phyloP scores from a whole-genome alignment of 2,113 vertebrate genomes.

The Carassius gibelio region DNA sequence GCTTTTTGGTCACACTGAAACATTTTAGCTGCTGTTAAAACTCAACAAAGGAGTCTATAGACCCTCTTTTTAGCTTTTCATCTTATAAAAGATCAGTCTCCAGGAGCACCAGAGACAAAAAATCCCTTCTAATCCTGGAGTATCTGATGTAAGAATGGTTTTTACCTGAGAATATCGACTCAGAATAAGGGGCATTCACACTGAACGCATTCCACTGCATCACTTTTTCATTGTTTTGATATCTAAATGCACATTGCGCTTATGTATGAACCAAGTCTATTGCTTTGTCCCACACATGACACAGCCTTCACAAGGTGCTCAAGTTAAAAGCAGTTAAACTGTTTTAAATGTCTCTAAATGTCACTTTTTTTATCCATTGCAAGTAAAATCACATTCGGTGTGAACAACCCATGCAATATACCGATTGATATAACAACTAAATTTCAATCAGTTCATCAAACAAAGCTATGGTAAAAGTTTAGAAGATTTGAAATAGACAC shows the following conservation, averaged over 20 bases:
- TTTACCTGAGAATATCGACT: not conserved
- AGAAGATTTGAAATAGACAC: not conserved
- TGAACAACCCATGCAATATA: not conserved
- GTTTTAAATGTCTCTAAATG: not conserved
- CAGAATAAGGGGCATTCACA: not conserved
- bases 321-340: not conserved
- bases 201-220: not conserved
- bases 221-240: not conserved
- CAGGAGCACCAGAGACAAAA: not conserved
- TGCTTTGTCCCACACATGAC: not conserved
- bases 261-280: too few relatives aligned
- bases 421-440: not conserved
- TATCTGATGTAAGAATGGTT: conserved; percentile 7
- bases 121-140: not conserved
- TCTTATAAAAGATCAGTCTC: conserved; percentile 10
- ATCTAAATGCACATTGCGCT: not conserved
- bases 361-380: not conserved
- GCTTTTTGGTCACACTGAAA: not conserved
- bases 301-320: too few relatives aligned
- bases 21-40: not conserved
- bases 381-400: not conserved
- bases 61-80: not conserved
- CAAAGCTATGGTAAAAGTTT: not conserved
- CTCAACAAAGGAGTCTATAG: not conserved
- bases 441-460: not conserved